Base-by-base conservation (phyloP, 2,888 invertebrate genomes). In the Eupithecia vulgata region DNA sequence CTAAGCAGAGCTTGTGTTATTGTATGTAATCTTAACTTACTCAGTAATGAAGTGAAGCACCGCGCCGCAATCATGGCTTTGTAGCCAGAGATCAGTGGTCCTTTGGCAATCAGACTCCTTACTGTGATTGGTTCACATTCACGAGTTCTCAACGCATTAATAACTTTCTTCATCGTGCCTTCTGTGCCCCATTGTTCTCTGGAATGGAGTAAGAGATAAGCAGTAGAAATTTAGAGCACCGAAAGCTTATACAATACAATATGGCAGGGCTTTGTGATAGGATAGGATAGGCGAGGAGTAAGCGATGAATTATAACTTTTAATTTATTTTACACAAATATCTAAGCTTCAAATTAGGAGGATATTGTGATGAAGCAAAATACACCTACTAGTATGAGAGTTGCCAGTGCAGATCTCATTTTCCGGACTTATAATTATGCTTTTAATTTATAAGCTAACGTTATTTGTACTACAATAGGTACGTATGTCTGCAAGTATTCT, bases 121-220 rank as follows among this genome's bases (percentile, higher is more conserved):
- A 92, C 81, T 5, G 83, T 84, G 13, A 57, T 57, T 25, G 57
- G 57, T 57, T 57, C 57, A 57, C 25, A 68, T 65, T 1, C 62
- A 30, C 3, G 80, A 0, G 70, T 59, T 69, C 79, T 81, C 0
- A 88, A 74, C 17, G 72, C 72, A 2, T 74, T 69, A 37, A 90
- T 70, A 1, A 94, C 88, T 81, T 91, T 92, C 1, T 85, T 52
- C 91, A 93, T 91, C 0, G 93, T 91, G 5, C 90, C 91, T 74
- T 89, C 88, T 0, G 90, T 88, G 52, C 92, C 92, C 93, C 93
- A 94, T 64, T 93, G 85, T 21, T 90, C 87, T 1, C 93, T 93
- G 83, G 7, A 76, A 66, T 17, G 17, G 25, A 59, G 21, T 34
- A 48, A 17, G 17, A 68, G 66, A 45, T 66, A 1, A n/a, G 21